Conservation (phyloP, 2,113 vertebrate species). For the Tinamus guttatus region DNA sequence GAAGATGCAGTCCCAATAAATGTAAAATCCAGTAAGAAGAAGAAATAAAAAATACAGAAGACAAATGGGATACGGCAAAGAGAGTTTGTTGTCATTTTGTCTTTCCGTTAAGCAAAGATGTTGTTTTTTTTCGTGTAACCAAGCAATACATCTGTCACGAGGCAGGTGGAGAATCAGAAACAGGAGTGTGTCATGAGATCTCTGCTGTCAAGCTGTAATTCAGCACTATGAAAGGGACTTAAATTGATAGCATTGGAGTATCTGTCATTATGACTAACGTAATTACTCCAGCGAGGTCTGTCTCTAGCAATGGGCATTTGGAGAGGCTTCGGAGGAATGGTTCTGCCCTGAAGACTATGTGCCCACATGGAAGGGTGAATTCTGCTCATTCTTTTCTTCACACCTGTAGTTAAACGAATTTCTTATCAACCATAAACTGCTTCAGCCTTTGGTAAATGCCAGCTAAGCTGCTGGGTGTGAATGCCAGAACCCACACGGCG, state of each 20-base stretch:
- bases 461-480: neutral
- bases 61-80: neutral
- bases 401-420: neutral
- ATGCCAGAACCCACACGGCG: neutral
- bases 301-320: neutral
- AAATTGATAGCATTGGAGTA: neutral
- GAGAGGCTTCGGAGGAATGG: neutral
- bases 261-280: neutral
- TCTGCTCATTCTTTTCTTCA: neutral
- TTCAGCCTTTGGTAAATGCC: neutral
- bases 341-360: neutral
- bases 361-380: neutral
- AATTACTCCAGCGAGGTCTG: neutral
- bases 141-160: neutral
- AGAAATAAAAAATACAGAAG: neutral
- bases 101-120: neutral
- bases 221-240: conserved; percentile 30
- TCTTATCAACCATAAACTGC: neutral
- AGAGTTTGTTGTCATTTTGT: neutral
- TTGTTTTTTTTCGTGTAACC: neutral
- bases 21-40: neutral
- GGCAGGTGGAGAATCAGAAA: neutral
- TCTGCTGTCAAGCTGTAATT: conserved; percentile 41
- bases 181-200: neutral
- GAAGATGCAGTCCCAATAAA: neutral